Evolutionary conservation across 2,113 vertebrate species (phyloP), one percentile per base, ranked within the genome.

Genomic region (Coptodon bakossiorum): DNA sequence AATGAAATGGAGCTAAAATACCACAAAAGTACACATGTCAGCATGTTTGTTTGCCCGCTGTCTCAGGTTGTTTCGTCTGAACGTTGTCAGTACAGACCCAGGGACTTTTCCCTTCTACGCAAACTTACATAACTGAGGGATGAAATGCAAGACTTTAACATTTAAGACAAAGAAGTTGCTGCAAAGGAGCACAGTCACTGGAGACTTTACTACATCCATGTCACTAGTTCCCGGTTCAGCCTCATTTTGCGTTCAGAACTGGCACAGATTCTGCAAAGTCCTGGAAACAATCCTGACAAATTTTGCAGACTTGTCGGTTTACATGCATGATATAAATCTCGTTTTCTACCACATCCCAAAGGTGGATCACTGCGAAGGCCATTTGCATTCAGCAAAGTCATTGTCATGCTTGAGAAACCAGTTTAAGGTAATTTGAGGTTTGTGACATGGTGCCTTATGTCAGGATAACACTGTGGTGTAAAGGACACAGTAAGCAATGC

Each of bases 1-100:
- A 34, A 84, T 81, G 27, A 82, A 71, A 14, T 36, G 50, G 63
- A 86, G 71, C 57, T 61, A 29, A 88, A 89, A 90, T 5, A 71
- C 48, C 84, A 2, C 66, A 59, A 61, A 66, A 87, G 63, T 16
- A 22, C 81, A 85, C 31, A 73, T 7, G 3, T 29, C 78, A 38
- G 48, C 3, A 22, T 66, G 29, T 85, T 80, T 89, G 63, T 88
- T 90, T 84, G 78, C 45, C 11, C 8, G n/a, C 59, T 38, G 89
- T 71, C 85, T 71, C 27, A 1, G 56, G 50, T 86, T 84, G 85
- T 93, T 86, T 78, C 54, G 29, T 84, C 86, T 86, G 80, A 84
- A 10, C 11, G n/a, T 5, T 34, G 13, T 10, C 9, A 43, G 50
- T 29, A 31, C 54, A 53, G 0, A n/a, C 9, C 1, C 76, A 36